Evolutionary conservation across 2,888 invertebrate species (phyloP).

Genomic region (Parelbella ahira): DNA sequence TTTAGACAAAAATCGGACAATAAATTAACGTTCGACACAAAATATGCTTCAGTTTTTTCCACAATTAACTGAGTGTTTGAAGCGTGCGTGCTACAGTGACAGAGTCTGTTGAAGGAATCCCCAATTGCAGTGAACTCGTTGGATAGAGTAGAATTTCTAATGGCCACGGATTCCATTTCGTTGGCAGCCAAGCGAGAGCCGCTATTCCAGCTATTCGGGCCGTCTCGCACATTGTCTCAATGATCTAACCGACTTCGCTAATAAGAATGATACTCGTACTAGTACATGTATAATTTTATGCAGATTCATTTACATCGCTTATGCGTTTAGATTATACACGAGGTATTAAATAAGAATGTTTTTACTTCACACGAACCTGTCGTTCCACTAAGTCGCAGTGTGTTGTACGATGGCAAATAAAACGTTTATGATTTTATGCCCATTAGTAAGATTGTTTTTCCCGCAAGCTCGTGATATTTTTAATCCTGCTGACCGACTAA

Average conservation of each 20-base stretch:
- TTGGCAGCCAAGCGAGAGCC: conserved; percentile 71
- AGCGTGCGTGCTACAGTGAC: conserved; percentile 45
- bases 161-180: conserved; percentile 74
- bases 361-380: no score
- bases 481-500: no score
- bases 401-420: no score
- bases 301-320: background rate
- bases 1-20: no score
- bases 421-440: no score
- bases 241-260: conserved; percentile 32
- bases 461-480: no score
- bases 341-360: no score
- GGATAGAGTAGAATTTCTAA: conserved; percentile 71
- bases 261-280: conserved; percentile 26
- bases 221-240: conserved; percentile 38
- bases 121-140: conserved; percentile 66
- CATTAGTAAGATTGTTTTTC: no score
- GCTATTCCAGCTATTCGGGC: conserved; percentile 65
- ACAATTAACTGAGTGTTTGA: conserved; percentile 4
- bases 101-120: conserved; percentile 57
- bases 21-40: no score
- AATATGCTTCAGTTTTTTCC: no score
- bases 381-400: no score
- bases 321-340: background rate
- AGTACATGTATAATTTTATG: conserved; percentile 1